Conservation (phyloP, 2,113 vertebrate species). For the Numenius arquata region DNA sequence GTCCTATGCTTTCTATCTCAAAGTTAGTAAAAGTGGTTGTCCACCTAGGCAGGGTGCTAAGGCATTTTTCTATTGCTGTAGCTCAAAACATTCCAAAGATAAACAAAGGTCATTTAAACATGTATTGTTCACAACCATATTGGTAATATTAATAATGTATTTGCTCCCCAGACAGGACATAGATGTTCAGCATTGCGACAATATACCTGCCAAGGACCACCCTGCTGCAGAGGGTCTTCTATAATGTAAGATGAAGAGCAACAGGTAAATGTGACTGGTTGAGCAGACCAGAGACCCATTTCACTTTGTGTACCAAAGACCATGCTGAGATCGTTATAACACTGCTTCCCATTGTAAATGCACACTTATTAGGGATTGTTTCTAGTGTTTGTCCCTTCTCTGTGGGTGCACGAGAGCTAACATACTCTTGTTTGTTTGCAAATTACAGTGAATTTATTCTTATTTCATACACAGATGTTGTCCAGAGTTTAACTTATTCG, state of each 20-base stretch:
- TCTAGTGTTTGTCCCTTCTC: background rate
- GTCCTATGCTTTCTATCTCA: background rate
- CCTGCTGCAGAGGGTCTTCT: background rate
- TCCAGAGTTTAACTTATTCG: background rate
- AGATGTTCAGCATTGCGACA: background rate
- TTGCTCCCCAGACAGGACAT: background rate
- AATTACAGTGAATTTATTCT: background rate
- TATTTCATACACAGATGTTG: background rate
- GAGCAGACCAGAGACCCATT: background rate
- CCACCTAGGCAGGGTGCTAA: background rate
- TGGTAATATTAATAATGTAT: background rate
- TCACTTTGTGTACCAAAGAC: background rate
- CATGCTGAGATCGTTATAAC: background rate
- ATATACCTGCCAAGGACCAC: background rate
- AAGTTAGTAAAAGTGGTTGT: background rate
- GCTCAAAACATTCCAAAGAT: background rate
- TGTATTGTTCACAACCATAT: background rate
- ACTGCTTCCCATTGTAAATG: background rate
- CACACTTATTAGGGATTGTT: background rate
- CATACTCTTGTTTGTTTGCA: background rate
- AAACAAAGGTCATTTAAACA: background rate
- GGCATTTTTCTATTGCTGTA: background rate
- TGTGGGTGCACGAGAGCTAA: background rate
- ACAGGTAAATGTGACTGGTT: background rate
- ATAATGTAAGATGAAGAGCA: background rate